Percentiles rank a stretch among this genome's conserved stretches.
These are phyloP conservation scores for Yoshiicerus persimilis DNA, from an alignment of 1,140 invertebrate species.

Conservation along the genomic window DNA sequence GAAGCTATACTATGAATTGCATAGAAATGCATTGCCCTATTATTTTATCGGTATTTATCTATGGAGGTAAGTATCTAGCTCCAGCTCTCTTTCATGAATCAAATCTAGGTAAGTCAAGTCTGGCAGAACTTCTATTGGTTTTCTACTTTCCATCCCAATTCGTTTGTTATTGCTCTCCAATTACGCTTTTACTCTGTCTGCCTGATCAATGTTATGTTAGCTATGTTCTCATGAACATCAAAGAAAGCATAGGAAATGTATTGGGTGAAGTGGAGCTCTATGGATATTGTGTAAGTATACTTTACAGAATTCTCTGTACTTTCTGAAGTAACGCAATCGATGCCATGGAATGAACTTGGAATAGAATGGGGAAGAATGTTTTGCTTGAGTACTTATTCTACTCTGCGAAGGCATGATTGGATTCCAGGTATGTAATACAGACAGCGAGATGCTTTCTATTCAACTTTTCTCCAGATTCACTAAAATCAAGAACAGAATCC, in stretches of 20 bases:
- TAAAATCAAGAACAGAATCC: neutral
- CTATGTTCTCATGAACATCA: neutral
- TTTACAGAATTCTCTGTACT: neutral
- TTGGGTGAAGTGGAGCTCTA: neutral
- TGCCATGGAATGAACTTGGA: neutral
- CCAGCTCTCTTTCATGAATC: neutral
- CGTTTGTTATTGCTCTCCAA: neutral
- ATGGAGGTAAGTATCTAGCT: no score
- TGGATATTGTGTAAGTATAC: neutral
- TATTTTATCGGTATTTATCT: no score
- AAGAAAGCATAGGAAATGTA: neutral
- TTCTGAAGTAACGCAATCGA: neutral
- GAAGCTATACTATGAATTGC: neutral
- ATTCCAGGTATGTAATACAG: neutral
- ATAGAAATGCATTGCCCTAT: neutral
- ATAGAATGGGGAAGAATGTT: neutral
- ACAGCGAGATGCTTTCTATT: neutral
- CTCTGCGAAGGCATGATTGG: neutral
- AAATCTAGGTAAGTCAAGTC: neutral
- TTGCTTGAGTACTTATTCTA: neutral
- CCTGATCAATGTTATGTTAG: neutral
- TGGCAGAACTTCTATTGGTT: neutral
- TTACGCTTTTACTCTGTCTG: neutral
- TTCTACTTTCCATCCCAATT: neutral
- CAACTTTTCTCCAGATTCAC: neutral